Percentiles rank a stretch among this genome's conserved stretches.
These are phyloP conservation scores for Sebastiscus tertius DNA, from an alignment of 2,797 vertebrate genomes.

Conservation along the genomic window DNA sequence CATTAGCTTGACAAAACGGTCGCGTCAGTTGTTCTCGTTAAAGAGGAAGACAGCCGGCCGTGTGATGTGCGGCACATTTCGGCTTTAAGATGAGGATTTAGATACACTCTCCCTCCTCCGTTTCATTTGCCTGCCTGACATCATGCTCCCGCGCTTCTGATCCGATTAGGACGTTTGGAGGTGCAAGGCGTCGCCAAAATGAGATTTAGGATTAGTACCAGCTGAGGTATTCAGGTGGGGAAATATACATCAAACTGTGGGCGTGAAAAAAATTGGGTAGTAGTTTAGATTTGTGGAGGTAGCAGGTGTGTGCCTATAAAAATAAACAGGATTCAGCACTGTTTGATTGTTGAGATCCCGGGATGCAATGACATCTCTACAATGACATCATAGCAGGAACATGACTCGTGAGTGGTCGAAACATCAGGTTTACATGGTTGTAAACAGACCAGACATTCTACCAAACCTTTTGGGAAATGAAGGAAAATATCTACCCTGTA, in stretches of 20 bases:
- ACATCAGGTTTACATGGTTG: not conserved
- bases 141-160: slow-evolving; percentile 36
- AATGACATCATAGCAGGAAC: not conserved
- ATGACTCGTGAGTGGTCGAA: not conserved
- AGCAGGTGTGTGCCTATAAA: not conserved
- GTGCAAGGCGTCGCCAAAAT: not conserved
- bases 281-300: not conserved
- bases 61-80: slow-evolving; percentile 3
- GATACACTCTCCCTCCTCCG: slow-evolving; percentile 9
- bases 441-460: not conserved
- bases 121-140: slow-evolving; percentile 35
- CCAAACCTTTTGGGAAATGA: not conserved
- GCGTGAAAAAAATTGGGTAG: not conserved
- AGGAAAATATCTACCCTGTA: not conserved
- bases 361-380: not conserved
- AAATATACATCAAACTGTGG: slow-evolving; percentile 21
- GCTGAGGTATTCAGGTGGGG: slow-evolving; percentile 12
- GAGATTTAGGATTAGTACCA: slow-evolving; percentile 52
- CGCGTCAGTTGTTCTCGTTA: slow-evolving; percentile 1
- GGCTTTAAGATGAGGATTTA: slow-evolving; percentile 40
- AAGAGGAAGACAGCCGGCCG: not conserved
- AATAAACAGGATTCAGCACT: not conserved
- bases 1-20: slow-evolving; percentile 27
- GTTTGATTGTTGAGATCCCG: not conserved
- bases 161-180: slow-evolving; percentile 53